phyloP scores from a whole-genome alignment of 1,140 invertebrate genomes.

The Fopius arisanus region DNA sequence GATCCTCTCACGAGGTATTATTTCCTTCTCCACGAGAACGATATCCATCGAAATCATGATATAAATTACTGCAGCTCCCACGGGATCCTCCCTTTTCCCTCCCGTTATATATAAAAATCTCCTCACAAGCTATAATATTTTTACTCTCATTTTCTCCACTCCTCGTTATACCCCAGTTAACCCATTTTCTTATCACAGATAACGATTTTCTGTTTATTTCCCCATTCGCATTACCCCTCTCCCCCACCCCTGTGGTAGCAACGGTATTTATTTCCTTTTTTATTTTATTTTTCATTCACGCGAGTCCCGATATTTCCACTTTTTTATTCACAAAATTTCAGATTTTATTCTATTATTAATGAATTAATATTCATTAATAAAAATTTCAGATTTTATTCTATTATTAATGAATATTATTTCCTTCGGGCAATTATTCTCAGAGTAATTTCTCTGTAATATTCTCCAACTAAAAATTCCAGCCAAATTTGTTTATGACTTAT shows the following conservation, averaged over 20 bases:
- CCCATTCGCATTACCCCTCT: not conserved
- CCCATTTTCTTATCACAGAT: not conserved
- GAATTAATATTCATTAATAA: no score
- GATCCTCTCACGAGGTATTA: constrained; percentile 1
- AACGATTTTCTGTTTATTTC: not conserved
- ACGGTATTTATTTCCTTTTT: no score
- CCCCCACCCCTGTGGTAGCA: not conserved
- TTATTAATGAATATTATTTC: no score
- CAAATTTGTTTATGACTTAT: no score
- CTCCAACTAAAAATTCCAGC: no score
- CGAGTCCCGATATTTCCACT: no score
- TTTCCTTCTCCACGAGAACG: not conserved
- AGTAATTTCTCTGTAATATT: no score
- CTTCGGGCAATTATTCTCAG: no score
- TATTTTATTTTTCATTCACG: not conserved
- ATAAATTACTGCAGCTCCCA: constrained; percentile 8
- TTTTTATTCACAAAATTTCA: no score
- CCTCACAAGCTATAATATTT: not conserved
- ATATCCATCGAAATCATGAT: not conserved
- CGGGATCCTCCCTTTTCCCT: not conserved
- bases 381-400: no score
- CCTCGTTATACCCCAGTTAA: not conserved
- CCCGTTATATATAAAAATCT: not conserved
- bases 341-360: no score
- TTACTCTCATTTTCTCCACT: not conserved